These are phyloP conservation scores for Sturnus vulgaris DNA, from an alignment of 2,113 vertebrate species.

Conservation along the genomic window DNA sequence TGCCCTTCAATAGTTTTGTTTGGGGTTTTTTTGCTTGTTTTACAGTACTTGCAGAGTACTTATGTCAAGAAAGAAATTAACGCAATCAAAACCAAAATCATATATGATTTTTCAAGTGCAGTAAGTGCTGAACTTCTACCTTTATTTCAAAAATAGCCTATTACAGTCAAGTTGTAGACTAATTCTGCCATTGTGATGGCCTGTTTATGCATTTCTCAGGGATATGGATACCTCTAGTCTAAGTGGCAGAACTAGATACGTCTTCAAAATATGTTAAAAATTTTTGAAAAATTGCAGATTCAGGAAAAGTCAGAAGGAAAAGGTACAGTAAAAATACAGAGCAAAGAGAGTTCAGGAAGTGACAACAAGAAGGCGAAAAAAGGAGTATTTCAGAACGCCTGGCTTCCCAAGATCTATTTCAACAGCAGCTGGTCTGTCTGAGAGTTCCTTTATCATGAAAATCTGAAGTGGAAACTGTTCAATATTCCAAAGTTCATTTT, in stretches of 20 bases:
- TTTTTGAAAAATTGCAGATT: not conserved
- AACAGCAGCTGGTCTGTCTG: not conserved
- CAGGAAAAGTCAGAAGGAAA: not conserved
- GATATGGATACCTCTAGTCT: not conserved
- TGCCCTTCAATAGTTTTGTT: not conserved
- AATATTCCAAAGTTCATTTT: conserved; percentile 32
- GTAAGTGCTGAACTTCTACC: not conserved
- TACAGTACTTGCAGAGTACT: not conserved
- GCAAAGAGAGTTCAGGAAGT: not conserved
- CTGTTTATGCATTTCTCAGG: not conserved
- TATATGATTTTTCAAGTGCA: not conserved
- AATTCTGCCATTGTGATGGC: not conserved
- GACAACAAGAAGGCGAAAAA: not conserved
- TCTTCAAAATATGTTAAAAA: not conserved
- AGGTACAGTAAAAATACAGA: not conserved
- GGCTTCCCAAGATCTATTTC: not conserved
- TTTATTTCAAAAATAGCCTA: not conserved
- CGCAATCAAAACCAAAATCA: not conserved
- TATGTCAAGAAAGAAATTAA: not conserved
- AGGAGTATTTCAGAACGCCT: not conserved
- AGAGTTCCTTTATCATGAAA: conserved; percentile 33
- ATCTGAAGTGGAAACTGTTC: not conserved
- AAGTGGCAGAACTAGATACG: not conserved
- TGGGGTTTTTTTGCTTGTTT: not conserved
- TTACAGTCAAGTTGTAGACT: not conserved